These are phyloP conservation scores for Isotomurus palustris DNA, from an alignment of 2,888 invertebrate genomes.

Conservation along the genomic window DNA sequence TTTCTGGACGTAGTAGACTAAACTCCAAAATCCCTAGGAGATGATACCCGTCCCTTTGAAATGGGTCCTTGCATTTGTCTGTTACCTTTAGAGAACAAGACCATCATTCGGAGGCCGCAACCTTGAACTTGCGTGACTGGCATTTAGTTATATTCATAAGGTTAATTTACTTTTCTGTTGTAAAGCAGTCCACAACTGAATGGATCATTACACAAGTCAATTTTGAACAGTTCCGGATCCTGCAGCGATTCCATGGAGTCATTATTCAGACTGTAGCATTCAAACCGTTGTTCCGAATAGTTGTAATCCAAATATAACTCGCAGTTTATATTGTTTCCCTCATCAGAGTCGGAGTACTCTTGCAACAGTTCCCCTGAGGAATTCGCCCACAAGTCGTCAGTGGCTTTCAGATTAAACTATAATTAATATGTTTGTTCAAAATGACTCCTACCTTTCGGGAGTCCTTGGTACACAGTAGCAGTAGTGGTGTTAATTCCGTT, in stretches of 20 bases:
- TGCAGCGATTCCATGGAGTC: background rate
- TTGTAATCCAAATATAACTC: slow-evolving; percentile 1
- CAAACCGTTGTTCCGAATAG: background rate
- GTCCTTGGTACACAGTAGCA: background rate
- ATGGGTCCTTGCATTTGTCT: background rate
- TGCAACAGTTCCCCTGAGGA: too few relatives aligned
- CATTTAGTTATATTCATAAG: background rate
- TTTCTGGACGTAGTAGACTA: background rate
- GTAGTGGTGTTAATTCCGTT: background rate
- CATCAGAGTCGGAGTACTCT: background rate
- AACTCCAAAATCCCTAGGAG: background rate
- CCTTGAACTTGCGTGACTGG: too few relatives aligned
- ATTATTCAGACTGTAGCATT: background rate
- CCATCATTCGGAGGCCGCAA: too few relatives aligned
- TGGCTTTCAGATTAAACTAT: background rate
- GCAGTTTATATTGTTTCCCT: slow-evolving; percentile 6
- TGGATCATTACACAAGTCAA: background rate
- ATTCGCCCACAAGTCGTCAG: too few relatives aligned
- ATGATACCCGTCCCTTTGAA: background rate
- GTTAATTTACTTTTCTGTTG: background rate
- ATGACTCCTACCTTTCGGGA: too few relatives aligned
- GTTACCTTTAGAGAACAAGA: background rate
- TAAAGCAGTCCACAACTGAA: background rate
- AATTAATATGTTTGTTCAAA: background rate
- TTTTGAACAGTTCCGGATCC: background rate